Conservation (phyloP, 2,888 invertebrate genomes). For the Andrena marginata region DNA sequence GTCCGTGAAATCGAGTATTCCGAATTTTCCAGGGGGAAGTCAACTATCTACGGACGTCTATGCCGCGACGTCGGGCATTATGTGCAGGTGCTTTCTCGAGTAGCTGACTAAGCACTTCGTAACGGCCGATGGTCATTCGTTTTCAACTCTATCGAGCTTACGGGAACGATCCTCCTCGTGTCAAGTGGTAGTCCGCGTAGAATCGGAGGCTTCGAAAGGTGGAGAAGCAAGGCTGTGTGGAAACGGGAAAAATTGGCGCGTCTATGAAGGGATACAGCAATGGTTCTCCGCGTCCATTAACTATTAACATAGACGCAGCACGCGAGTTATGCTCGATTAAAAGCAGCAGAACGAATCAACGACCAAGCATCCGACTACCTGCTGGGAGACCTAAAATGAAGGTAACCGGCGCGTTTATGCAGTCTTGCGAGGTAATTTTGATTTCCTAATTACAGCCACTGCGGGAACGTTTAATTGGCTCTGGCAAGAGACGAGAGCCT, state of each 20-base stretch:
- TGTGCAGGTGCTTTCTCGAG: conserved; percentile 77
- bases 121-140: conserved; percentile 75
- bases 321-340: conserved; percentile 6
- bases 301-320: no score
- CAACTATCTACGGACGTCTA: conserved; percentile 45
- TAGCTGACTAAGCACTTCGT: conserved; percentile 78
- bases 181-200: conserved; percentile 53
- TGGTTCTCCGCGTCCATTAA: not conserved
- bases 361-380: no score
- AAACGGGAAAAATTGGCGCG: not conserved
- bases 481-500: not conserved
- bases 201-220: conserved; percentile 35
- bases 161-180: conserved; percentile 55
- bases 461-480: conserved; percentile 2
- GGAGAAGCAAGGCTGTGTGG: not conserved
- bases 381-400: not conserved
- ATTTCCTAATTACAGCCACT: conserved; percentile 1
- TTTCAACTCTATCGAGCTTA: conserved; percentile 70
- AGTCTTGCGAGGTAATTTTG: not conserved
- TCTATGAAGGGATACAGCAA: not conserved
- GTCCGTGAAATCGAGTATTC: conserved; percentile 64
- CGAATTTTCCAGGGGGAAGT: conserved; percentile 62
- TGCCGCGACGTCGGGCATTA: conserved; percentile 71
- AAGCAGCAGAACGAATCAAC: not conserved
- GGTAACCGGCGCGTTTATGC: not conserved